phyloP scores from a whole-genome alignment of 1,140 invertebrate genomes.

The Lepeophtheirus salmonis region DNA sequence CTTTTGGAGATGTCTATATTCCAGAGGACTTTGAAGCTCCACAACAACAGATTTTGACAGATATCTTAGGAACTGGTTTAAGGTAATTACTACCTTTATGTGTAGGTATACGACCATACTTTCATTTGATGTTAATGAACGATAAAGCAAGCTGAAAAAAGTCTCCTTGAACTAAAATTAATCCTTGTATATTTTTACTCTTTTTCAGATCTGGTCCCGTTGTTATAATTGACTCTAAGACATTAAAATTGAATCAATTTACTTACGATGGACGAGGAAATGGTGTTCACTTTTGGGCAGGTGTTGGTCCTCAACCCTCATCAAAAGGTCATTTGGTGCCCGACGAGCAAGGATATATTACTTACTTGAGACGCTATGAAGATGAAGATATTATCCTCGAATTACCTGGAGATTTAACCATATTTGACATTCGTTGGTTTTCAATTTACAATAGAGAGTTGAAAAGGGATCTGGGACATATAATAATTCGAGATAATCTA shows the following conservation, averaged over 20 bases:
- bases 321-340: slow-evolving; percentile 58
- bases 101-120: no score
- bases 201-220: slow-evolving; percentile 46
- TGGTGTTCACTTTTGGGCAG: slow-evolving; percentile 61
- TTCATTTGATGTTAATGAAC: no score
- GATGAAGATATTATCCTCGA: slow-evolving; percentile 52
- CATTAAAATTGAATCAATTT: slow-evolving; percentile 47
- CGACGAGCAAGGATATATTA: slow-evolving; percentile 70
- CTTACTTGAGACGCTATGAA: slow-evolving; percentile 45
- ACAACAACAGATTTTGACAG: slow-evolving; percentile 43
- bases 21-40: slow-evolving; percentile 81
- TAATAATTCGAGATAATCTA: slow-evolving; percentile 53
- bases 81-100: no score
- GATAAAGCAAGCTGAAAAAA: slow-evolving; percentile 25
- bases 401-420: slow-evolving; percentile 58
- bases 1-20: slow-evolving; percentile 73
- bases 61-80: slow-evolving; percentile 30
- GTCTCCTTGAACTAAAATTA: not conserved
- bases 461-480: slow-evolving; percentile 50
- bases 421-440: slow-evolving; percentile 67
- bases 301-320: slow-evolving; percentile 63
- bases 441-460: slow-evolving; percentile 52
- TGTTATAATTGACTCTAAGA: slow-evolving; percentile 58
- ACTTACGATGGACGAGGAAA: slow-evolving; percentile 49
- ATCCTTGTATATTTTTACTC: not conserved